Conservation (phyloP, 2,797 vertebrate genomes). For the Rhyacichthys aspro region DNA sequence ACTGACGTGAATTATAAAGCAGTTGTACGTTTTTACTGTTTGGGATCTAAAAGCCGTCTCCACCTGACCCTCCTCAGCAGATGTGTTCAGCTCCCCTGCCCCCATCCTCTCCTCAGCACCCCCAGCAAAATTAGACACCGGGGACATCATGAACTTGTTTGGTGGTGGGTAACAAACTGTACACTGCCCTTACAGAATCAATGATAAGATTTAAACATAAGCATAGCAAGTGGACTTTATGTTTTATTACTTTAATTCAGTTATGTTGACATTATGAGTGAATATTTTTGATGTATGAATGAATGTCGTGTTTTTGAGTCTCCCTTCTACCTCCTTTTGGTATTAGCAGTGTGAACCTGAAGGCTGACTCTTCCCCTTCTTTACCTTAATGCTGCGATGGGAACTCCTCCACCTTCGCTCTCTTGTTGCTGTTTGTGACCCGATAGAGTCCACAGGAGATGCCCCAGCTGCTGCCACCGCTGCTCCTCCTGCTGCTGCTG, state of each 20-base stretch:
- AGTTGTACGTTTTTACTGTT: slow-evolving; percentile 16
- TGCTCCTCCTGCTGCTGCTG: slow-evolving; percentile 80
- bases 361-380: slow-evolving; percentile 78
- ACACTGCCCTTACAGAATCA: slow-evolving; percentile 31
- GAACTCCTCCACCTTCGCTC: slow-evolving; percentile 74
- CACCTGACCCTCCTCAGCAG: slow-evolving; percentile 80
- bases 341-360: slow-evolving; percentile 65
- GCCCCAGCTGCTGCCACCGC: slow-evolving; percentile 81
- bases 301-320: background rate
- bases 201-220: slow-evolving; percentile 6
- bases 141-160: slow-evolving; percentile 93
- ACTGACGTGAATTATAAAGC: slow-evolving; percentile 29
- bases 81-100: slow-evolving; percentile 89
- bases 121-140: slow-evolving; percentile 88
- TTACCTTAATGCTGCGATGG: slow-evolving; percentile 81
- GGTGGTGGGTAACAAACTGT: slow-evolving; percentile 91
- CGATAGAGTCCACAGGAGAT: slow-evolving; percentile 75
- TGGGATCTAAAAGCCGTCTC: slow-evolving; percentile 55
- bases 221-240: too few relatives aligned
- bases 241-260: too few relatives aligned
- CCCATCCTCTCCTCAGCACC: slow-evolving; percentile 85
- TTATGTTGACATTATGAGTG: background rate
- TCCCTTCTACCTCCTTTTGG: slow-evolving; percentile 58
- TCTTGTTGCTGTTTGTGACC: slow-evolving; percentile 51
- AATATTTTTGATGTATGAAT: background rate